Evolutionary conservation across 2,113 vertebrate genomes (phyloP).

Genomic region (Papio anubis): DNA sequence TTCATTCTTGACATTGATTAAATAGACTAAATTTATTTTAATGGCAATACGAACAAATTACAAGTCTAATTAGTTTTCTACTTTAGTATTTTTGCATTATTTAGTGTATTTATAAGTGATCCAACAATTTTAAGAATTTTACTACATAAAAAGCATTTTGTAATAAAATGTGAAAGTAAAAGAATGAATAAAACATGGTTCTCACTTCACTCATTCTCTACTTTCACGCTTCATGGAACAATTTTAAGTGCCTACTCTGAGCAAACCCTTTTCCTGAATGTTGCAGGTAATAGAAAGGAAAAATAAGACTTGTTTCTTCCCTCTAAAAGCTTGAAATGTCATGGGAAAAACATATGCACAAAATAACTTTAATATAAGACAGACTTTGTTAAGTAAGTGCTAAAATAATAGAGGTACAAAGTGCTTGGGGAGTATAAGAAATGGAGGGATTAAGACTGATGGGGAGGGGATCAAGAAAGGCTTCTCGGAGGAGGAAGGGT

Average conservation of each 20-base stretch:
- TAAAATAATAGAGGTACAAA: slow-evolving; percentile 77
- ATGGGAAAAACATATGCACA: slow-evolving; percentile 25
- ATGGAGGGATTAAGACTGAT: slow-evolving; percentile 65
- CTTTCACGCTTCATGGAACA: background rate
- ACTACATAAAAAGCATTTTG: background rate
- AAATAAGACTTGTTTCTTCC: slow-evolving; percentile 2
- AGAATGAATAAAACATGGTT: background rate
- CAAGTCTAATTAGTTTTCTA: slow-evolving; percentile 58
- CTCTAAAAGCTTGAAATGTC: slow-evolving; percentile 49
- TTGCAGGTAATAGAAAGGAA: slow-evolving; percentile 15
- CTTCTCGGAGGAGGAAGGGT: slow-evolving; percentile 74
- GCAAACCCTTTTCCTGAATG: slow-evolving; percentile 22
- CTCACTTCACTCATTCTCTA: background rate
- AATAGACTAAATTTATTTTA: slow-evolving; percentile 68
- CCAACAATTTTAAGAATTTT: slow-evolving; percentile 25
- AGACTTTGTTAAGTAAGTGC: slow-evolving; percentile 75
- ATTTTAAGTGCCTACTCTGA: background rate
- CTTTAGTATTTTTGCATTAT: slow-evolving; percentile 42
- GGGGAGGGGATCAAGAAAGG: slow-evolving; percentile 58
- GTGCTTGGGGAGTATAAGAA: slow-evolving; percentile 42
- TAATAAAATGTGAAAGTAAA: slow-evolving; percentile 18
- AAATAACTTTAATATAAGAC: slow-evolving; percentile 67
- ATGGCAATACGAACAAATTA: slow-evolving; percentile 59
- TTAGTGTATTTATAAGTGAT: slow-evolving; percentile 46
- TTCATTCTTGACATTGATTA: slow-evolving; percentile 73